These are phyloP conservation scores for Hippopotamyrus pictus DNA, from an alignment of 2,797 vertebrate genomes.

Conservation along the genomic window DNA sequence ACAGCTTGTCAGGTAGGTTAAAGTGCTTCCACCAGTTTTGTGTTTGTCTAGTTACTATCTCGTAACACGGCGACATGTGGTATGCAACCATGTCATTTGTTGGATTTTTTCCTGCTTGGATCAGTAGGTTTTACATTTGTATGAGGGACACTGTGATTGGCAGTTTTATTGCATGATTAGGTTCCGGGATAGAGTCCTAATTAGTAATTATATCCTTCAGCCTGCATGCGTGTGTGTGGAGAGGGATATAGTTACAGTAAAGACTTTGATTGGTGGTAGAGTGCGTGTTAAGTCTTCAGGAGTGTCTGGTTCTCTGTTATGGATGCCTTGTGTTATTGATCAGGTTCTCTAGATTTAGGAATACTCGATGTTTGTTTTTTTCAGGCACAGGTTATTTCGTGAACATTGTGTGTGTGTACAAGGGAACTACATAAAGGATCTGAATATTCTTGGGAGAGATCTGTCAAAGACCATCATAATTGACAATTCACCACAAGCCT, in stretches of 20 bases:
- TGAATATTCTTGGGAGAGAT: constrained; percentile 96
- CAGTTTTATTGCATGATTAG: neutral
- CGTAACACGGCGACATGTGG: neutral
- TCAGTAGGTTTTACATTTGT: neutral
- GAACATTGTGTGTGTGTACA: constrained; percentile 98
- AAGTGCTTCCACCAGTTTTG: neutral
- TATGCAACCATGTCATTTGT: neutral
- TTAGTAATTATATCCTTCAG: neutral
- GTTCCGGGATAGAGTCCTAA: neutral
- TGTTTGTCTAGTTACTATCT: neutral
- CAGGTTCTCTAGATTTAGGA: constrained; percentile 21
- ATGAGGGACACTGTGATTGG: neutral
- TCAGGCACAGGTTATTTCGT: constrained; percentile 92
- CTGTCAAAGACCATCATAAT: constrained; percentile 99
- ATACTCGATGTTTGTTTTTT: constrained; percentile 30
- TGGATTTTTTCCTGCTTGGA: neutral
- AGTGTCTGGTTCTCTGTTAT: constrained; percentile 45
- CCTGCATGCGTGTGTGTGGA: neutral
- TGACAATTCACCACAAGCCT: constrained; percentile 98
- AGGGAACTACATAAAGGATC: constrained; percentile 98
- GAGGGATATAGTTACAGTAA: constrained; percentile 27
- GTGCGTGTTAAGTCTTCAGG: constrained; percentile 7
- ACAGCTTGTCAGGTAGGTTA: constrained; percentile 86
- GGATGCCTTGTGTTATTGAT: constrained; percentile 50
- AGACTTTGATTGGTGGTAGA: constrained; percentile 6